Evolutionary conservation across 2,888 invertebrate genomes (phyloP).

Genomic region (Drosophila borealis): DNA sequence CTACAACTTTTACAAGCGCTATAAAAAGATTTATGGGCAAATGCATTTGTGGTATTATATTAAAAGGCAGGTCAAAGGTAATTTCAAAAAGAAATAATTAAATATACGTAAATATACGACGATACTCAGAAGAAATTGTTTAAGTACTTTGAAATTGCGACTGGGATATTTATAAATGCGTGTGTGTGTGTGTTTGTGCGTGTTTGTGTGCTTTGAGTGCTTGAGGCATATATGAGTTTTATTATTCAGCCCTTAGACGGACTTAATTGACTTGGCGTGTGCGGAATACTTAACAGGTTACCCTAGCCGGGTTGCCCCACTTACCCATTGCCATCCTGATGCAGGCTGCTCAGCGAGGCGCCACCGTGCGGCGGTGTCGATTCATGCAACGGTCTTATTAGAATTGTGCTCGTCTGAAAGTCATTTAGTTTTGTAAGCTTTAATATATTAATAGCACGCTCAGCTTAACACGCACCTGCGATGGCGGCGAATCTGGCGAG

Average conservation of each 20-base stretch:
- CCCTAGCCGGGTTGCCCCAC: conserved; percentile 8
- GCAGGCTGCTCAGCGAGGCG: conserved; percentile 82
- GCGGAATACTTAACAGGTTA: conserved; percentile 36
- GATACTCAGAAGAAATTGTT: not conserved
- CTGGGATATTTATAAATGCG: conserved; percentile 15
- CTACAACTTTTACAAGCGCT: conserved; percentile 85
- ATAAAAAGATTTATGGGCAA: conserved; percentile 32
- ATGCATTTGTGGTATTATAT: conserved; percentile 10
- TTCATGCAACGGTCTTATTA: conserved; percentile 84
- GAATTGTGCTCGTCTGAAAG: conserved; percentile 83
- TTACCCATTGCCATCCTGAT: conserved; percentile 78
- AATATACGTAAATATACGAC: not conserved
- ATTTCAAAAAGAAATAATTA: conserved; percentile 10
- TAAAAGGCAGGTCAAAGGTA: not conserved
- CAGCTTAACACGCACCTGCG: conserved; percentile 77
- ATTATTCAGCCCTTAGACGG: conserved; percentile 14
- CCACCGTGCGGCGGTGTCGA: conserved; percentile 83
- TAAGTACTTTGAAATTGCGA: conserved; percentile 3
- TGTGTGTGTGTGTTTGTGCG: not conserved
- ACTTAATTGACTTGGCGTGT: conserved; percentile 51
- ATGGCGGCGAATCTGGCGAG: conserved; percentile 85
- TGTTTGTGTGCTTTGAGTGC: not conserved
- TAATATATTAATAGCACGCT: not conserved
- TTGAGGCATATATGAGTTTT: conserved; percentile 10
- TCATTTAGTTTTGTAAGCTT: not conserved